Base-by-base conservation (phyloP, 2,113 vertebrate genomes). In the Tetrao urogallus region DNA sequence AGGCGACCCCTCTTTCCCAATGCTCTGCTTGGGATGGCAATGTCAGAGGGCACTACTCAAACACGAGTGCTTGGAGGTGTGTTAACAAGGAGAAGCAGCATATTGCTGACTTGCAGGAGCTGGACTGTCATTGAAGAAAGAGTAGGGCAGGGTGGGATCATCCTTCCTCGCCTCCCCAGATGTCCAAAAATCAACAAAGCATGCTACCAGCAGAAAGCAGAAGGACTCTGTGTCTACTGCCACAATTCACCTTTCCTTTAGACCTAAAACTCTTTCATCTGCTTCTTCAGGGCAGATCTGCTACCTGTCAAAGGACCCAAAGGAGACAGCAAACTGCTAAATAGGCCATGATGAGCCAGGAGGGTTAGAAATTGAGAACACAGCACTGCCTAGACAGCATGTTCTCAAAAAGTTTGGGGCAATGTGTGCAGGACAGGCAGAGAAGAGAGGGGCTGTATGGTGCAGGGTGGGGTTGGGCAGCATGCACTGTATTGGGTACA, bases 41-140 rank as follows among this genome's bases (percentile, higher is more conserved):
- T 84, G 95, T 90, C 88, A 94, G 69, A 92, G 83, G 84, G 71
- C 92, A 67, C n/a, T 54, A 61, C 7, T 92, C 52, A 54, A 87
- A 89, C 66, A 84, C 0, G 1, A 90, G 36, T 11, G 45, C 81
- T 76, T 50, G 63, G 70, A 85, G 61, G 54, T 42, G 81, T 13
- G 25, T 73, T 86, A 74, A 77, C 28, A 78, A 79, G 16, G 48
- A 89, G 67, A 10, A 89, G 85, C 12, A 60, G 43, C 65, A 57
- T 13, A 34, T 22, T 36, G 21, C 66, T 76, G 28, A 63, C 34
- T 64, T 34, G 89, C n/a, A 28, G 21, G 22, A 43, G 12, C 50
- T 13, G 13, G 54, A 34, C 75, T 71, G 43, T 58, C 78, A 38
- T 76, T 34, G 71, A 78, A 82, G 64, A 81, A 38, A 63, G 0